Evolutionary conservation across 2,113 vertebrate genomes (phyloP), one percentile per base, ranked within the genome.

Genomic region (Abramis brama): DNA sequence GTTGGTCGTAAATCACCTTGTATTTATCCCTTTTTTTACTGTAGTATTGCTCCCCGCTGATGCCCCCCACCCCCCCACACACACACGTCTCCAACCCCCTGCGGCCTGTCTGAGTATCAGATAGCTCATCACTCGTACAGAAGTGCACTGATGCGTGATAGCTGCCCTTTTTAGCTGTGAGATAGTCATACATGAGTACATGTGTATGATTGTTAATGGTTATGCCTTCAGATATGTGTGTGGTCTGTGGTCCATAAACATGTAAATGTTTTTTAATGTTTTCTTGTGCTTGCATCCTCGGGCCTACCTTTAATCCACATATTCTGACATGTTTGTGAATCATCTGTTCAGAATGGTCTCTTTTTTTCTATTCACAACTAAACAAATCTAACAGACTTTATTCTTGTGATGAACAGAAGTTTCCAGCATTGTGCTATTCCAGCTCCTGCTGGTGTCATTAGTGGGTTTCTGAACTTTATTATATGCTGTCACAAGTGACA

Each of bases 401-500:
- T 86, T 68, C 70, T 52, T 86, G 55, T 81, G n/a, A 82, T 76
- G 39, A 59, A 23, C 7, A 62, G 47, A 43, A 45, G 80, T 87
- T 86, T 87, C 87, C 89, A 68, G 33, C 60, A 39, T 55, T 45
- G 17, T 76, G 77, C 83, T 71, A 21, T 84, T 82, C 81, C 43
- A 74, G 50, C 64, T 80, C 68, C 84, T 86, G 66, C 76, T 62
- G 86, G 79, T 87, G 85, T 87, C 86, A 90, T 88, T 85, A 83
- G 85, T 71, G 87, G 89, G 80, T 76, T 87, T 55, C 76, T 39
- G 75, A 47, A 33, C 66, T 87, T 57, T 87, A 90, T 90, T 87
- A 88, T 33, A 86, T 68, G 59, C 85, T 87, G 83, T 88, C 89
- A 88, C 30, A 68, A 77, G 43, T 86, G 79, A 86, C 89, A 89